phyloP scores from a whole-genome alignment of 2,888 invertebrate genomes.

The Monopis laevigella region DNA sequence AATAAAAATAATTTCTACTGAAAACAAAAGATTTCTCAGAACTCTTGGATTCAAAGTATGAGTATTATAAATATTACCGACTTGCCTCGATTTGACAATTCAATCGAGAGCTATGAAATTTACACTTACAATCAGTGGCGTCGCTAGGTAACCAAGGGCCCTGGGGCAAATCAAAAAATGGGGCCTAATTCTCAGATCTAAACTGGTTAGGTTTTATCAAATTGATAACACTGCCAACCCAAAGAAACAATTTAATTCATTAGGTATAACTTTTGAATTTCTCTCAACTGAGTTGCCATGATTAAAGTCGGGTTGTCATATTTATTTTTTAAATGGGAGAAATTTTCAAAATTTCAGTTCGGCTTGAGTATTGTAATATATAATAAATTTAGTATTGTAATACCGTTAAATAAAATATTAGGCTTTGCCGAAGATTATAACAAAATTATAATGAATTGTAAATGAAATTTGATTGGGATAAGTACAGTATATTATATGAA shows the following conservation, averaged over 20 bases:
- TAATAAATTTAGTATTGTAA: constrained; percentile 26
- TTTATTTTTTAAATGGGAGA: no score
- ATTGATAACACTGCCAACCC: constrained; percentile 16
- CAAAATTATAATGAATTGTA: constrained; percentile 33
- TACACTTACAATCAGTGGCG: not conserved
- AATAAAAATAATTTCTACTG: not conserved
- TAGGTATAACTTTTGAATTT: no score
- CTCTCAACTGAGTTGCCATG: no score
- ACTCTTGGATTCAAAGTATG: not conserved
- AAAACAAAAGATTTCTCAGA: not conserved
- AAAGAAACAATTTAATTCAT: no score
- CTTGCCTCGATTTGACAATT: not conserved
- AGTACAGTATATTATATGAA: constrained; percentile 13
- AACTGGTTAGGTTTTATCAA: constrained; percentile 12
- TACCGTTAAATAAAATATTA: constrained; percentile 29
- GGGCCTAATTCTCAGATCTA: no score
- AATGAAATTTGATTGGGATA: constrained; percentile 24
- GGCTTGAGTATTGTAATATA: constrained; percentile 13
- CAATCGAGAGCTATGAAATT: not conserved
- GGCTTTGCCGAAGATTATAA: constrained; percentile 36
- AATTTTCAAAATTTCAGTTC: constrained; percentile 15
- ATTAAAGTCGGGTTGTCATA: no score
- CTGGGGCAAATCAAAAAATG: no score
- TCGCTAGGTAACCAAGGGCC: no score
- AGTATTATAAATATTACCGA: not conserved